Percentiles rank a stretch among this genome's conserved stretches.
Conservation (phyloP, 2,888 invertebrate genomes). For the Xestia xanthographa region DNA sequence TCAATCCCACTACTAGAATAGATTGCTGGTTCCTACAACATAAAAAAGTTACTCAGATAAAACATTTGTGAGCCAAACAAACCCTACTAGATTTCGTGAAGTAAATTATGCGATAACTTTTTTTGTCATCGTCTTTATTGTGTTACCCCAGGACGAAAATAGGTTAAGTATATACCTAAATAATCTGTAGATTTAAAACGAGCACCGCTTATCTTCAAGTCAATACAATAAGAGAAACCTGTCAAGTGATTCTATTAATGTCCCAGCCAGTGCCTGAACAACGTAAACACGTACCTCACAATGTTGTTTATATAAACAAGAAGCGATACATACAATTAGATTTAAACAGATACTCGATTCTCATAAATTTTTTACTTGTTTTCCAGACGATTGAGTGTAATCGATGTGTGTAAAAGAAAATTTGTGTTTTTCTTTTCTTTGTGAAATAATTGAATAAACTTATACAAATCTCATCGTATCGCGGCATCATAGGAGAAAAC, state of each 20-base stretch:
- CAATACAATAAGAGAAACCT: conserved; percentile 61
- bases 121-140: neutral
- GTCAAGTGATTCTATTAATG: conserved; percentile 65
- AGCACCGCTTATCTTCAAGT: conserved; percentile 35
- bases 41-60: neutral
- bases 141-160: neutral
- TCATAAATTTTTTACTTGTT: neutral
- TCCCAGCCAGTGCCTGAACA: conserved; percentile 34
- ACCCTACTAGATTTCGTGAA: neutral
- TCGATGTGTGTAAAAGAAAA: conserved; percentile 1
- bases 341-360: neutral
- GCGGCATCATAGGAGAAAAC: neutral
- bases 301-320: conserved; percentile 24
- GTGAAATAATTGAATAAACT: conserved; percentile 2
- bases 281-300: conserved; percentile 11
- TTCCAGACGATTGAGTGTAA: neutral
- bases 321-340: neutral
- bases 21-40: neutral
- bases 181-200: conserved; percentile 6
- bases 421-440: no score
- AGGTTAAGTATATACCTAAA: neutral
- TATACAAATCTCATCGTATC: neutral
- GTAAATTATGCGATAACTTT: neutral
- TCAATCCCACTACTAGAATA: neutral
- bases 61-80: neutral